phyloP scores from a whole-genome alignment of 2,888 invertebrate species.

The Mactromeris polynyma region DNA sequence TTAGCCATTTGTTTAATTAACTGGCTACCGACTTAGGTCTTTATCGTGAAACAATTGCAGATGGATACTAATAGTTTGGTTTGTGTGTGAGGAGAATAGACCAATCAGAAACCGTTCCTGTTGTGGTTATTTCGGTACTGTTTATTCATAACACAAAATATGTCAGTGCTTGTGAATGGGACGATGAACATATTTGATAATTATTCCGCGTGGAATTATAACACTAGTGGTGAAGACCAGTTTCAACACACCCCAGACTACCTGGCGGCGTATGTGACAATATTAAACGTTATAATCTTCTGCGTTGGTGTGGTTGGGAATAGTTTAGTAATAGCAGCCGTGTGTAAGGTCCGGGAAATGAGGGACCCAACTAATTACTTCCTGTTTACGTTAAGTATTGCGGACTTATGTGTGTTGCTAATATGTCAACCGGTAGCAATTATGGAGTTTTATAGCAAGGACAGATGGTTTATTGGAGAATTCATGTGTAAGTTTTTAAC shows the following conservation, averaged over 20 bases:
- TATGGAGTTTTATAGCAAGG: slow-evolving; percentile 96
- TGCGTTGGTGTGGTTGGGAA: slow-evolving; percentile 96
- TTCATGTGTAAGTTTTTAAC: slow-evolving; percentile 99
- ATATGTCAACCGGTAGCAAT: slow-evolving; percentile 97
- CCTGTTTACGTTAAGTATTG: slow-evolving; percentile 96
- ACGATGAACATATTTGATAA: background rate
- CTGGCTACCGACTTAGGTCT: background rate
- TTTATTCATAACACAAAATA: background rate
- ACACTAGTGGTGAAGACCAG: background rate
- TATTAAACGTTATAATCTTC: slow-evolving; percentile 95
- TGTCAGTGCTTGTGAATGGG: background rate
- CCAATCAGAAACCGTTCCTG: background rate
- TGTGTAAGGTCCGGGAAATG: slow-evolving; percentile 96
- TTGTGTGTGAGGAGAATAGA: background rate
- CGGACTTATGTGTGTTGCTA: slow-evolving; percentile 96
- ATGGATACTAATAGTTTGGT: background rate
- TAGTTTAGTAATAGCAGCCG: slow-evolving; percentile 96
- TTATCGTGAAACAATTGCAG: background rate
- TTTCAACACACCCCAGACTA: slow-evolving; percentile 87
- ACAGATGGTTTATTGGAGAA: slow-evolving; percentile 96
- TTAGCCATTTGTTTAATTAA: background rate
- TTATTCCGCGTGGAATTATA: background rate
- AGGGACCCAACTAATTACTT: slow-evolving; percentile 98
- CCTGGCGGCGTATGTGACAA: slow-evolving; percentile 95
- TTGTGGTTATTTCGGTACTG: too few relatives aligned